Base-by-base conservation (phyloP, 2,113 vertebrate species). In the Sinosuthora webbiana region DNA sequence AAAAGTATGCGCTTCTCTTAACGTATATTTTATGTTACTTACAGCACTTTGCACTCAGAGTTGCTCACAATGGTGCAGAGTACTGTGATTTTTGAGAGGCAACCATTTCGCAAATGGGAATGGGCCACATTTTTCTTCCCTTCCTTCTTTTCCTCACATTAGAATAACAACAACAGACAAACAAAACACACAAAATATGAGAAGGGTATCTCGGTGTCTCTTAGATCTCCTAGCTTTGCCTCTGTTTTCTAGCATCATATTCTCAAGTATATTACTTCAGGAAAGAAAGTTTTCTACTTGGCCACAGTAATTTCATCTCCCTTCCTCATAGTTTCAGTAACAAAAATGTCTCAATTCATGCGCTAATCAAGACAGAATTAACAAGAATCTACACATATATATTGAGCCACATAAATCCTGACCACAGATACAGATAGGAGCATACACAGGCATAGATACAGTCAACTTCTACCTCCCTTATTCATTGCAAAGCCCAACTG, bases 201-300 rank as follows among this genome's bases (percentile, higher is more conserved):
- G 1, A 27, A 80, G 57, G 86, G 35, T 9, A 56, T n/a, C 35
- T 75, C 55, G 21, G 15, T 27, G 27, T 20, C 47, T 30, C 73
- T 96, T 95, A 94, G 53, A 93, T 80, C 84, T 83, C 74, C 49
- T 95, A 93, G 57, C 56, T 95, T 67, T 90, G 49, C 49, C 71
- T 95, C 59, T 70, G 41, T 96, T 96, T 96, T 87, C 65, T 69
- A 87, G 69, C 64, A 89, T 95, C 39, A 18, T 76, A 60, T 56
- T 76, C 52, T 50, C 63, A n/a, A 3, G 12, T 4, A 1, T 64
- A 49, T 49, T 78, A 44, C 16, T 60, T 63, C 44, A 65, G 17
- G 25, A 83, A 7, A 25, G 24, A 87, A 87, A 27, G 45, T 71
- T 87, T 89, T 64, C 77, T 83, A 42, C 55, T 73, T 73, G 57